Conservation (phyloP, 2,113 vertebrate species). For the Nannospalax galili region DNA sequence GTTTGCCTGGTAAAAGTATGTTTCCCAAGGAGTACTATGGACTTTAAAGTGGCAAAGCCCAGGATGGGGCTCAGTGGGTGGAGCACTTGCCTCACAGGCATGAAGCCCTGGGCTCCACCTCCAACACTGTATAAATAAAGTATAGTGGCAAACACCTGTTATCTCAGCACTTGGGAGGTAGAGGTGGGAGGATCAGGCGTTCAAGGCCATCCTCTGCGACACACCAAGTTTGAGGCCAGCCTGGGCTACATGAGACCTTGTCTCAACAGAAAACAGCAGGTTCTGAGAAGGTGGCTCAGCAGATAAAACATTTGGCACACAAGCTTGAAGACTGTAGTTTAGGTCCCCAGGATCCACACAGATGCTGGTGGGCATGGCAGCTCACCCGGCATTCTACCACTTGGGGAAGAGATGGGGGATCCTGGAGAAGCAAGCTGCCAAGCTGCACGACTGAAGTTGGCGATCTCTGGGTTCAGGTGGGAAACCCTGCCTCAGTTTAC, state of each 20-base stretch:
- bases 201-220: neutral
- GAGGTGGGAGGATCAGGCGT: neutral
- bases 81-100: neutral
- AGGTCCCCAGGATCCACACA: too few relatives aligned
- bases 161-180: neutral
- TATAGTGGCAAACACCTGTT: neutral
- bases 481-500: neutral
- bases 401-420: neutral
- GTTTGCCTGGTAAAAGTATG: too few relatives aligned
- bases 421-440: neutral
- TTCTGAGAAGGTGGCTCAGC: too few relatives aligned
- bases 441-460: too few relatives aligned
- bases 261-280: neutral
- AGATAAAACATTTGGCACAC: too few relatives aligned
- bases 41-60: too few relatives aligned
- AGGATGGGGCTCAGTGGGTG: neutral
- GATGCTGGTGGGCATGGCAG: neutral
- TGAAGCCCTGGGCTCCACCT: neutral
- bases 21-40: too few relatives aligned
- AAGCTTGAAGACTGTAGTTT: too few relatives aligned
- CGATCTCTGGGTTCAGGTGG: neutral
- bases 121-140: neutral
- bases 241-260: neutral
- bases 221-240: neutral
- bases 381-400: neutral